A percentile compares a stretch with the other conserved stretches of the same genome.
Evolutionary conservation across 2,113 vertebrate genomes (phyloP).

Genomic region (Meles meles): DNA sequence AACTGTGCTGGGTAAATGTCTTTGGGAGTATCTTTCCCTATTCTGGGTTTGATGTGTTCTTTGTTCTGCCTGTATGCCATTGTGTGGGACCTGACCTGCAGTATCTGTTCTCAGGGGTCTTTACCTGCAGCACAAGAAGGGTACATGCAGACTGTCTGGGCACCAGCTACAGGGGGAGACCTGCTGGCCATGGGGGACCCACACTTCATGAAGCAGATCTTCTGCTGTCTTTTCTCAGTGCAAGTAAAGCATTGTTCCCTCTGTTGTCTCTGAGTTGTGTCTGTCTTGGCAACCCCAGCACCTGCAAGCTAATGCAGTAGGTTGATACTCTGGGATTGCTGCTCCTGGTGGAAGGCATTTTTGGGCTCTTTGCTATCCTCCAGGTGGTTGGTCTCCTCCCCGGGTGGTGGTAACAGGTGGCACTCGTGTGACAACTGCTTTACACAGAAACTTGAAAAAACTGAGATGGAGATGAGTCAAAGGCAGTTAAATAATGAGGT

Average conservation of each 20-base stretch:
- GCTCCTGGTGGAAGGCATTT: not conserved
- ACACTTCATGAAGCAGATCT: not conserved
- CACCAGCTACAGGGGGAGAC: not conserved
- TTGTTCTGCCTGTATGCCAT: not conserved
- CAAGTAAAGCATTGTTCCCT: not conserved
- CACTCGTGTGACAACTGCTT: not conserved
- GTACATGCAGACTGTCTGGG: not conserved
- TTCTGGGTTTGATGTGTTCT: not conserved
- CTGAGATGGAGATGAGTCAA: not conserved
- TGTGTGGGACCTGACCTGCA: not conserved
- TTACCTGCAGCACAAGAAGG: not conserved
- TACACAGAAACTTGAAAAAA: not conserved
- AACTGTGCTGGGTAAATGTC: not conserved
- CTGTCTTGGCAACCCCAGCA: not conserved
- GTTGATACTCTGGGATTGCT: not conserved
- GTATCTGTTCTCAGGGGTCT: not conserved
- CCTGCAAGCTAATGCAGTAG: not conserved
- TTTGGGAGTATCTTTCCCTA: not conserved
- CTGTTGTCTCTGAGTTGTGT: not conserved
- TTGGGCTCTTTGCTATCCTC: not conserved
- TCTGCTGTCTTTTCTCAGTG: not conserved
- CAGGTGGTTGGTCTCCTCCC: not conserved
- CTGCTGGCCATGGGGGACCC: not conserved
- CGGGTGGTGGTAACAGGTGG: not conserved
- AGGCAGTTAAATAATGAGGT: not conserved